Base-by-base conservation (phyloP, 64 coral and sea anemone species). In the Pocillopora verrucosa region DNA sequence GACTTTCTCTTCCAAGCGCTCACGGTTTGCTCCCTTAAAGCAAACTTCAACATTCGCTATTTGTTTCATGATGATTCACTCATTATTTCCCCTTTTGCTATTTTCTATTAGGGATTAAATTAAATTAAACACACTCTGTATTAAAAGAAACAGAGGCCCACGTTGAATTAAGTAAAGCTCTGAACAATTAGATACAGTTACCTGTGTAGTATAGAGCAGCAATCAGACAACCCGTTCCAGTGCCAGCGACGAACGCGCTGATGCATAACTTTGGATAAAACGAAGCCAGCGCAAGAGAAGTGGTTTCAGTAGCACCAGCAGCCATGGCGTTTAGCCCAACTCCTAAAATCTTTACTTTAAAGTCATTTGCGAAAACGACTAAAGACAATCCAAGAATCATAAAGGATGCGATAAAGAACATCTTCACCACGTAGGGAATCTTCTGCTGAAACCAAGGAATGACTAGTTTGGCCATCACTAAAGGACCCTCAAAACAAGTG, bases 191-290 rank as follows among this genome's bases (percentile, higher is more conserved):
- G 25, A 45, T 41, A 15, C 9, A 0, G 57, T 85, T 91, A 96
- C 95, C 95, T 79, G 95, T 93, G 25, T 96, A 96, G 72, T 96
- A 96, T 1, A 96, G 78, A 20, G 95, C 91, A 7, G 91, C 76
- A 3, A 96, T 22, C 1, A 96, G 88, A 14, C 88, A 90, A 11
- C 91, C 87, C 60, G 93, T 82, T 0, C 95, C 95, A 4, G 95
- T 96, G 59, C 95, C 95, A 16, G 95, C 95, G 4, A 96, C 91
- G 72, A 87, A 96, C 9, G 95, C 59, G 10, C 95, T 96, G 72
- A 96, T 96, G 26, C 95, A 96, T 62, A 96, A 78, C 84, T 96
- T 91, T 11, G 95, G 92, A 25, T 96, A 96, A 61, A 92, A 96
- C 16, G 95, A 93, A 10, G 95, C 91, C 0, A 96, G 82, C 5